A percentile compares a stretch with the other conserved stretches of the same genome.
phyloP scores from a whole-genome alignment of 2,888 invertebrate species.

The Plebejus anna region DNA sequence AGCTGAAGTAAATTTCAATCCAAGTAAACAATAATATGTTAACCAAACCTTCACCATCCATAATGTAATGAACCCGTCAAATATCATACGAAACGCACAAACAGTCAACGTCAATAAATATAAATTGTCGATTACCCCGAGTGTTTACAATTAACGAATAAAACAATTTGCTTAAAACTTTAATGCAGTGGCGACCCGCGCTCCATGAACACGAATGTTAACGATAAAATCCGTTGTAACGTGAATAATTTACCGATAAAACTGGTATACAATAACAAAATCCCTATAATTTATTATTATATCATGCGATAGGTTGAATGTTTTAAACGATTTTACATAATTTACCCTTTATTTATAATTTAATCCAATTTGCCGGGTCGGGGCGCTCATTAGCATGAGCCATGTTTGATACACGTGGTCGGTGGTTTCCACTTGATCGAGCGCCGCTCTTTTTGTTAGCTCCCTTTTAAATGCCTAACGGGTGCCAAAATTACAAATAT shows the following conservation, averaged over 20 bases:
- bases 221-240: conserved; percentile 34
- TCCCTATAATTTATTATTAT: conserved; percentile 35
- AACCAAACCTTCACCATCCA: not conserved
- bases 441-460: not conserved
- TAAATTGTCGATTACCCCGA: conserved; percentile 7
- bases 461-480: not conserved
- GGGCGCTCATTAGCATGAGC: conserved; percentile 15
- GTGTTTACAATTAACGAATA: conserved; percentile 12
- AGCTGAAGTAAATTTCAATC: not conserved
- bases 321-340: conserved; percentile 32
- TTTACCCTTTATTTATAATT: conserved; percentile 27
- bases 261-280: conserved; percentile 36
- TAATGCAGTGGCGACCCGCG: conserved; percentile 26
- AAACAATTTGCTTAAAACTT: conserved; percentile 22
- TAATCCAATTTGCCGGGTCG: conserved; percentile 26
- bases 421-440: conserved; percentile 8
- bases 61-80: conserved; percentile 8
- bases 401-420: conserved; percentile 20
- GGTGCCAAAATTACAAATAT: not conserved
- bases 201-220: conserved; percentile 31
- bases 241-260: conserved; percentile 36
- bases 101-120: conserved; percentile 11
- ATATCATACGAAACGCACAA: conserved; percentile 1
- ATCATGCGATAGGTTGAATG: conserved; percentile 35
- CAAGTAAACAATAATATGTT: too few species aligned